Percentiles rank a stretch among this genome's conserved stretches.
Evolutionary conservation across 2,797 vertebrate species (phyloP).

Genomic region (Tragopan temminckii): DNA sequence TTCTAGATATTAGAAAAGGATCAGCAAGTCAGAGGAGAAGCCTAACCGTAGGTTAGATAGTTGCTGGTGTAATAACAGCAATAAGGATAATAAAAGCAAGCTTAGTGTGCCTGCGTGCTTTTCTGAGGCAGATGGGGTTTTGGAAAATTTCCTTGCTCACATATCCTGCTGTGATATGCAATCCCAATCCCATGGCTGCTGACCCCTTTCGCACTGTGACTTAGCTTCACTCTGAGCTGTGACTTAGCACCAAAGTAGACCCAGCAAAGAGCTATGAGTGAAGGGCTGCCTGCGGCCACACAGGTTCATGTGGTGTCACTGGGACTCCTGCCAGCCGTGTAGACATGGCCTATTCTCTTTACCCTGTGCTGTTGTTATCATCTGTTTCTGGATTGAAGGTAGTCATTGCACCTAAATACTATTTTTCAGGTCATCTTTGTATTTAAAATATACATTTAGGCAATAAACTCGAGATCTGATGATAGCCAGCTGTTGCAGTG

Average conservation of each 20-base stretch:
- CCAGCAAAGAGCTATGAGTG: neutral
- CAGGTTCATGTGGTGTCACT: neutral
- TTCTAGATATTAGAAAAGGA: neutral
- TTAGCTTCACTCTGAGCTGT: neutral
- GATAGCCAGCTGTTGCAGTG: neutral
- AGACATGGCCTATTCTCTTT: neutral
- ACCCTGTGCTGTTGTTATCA: neutral
- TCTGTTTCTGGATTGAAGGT: neutral
- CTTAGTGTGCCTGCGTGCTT: neutral
- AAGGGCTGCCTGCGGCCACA: neutral
- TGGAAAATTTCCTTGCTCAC: neutral
- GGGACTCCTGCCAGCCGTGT: neutral
- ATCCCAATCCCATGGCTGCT: accelerated
- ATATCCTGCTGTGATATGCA: neutral
- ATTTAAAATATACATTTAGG: neutral
- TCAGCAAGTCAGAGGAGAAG: neutral
- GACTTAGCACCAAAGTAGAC: neutral
- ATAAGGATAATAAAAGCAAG: neutral
- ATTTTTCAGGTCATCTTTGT: neutral
- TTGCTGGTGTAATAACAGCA: neutral
- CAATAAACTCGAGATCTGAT: neutral
- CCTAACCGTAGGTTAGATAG: neutral
- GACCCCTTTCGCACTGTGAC: neutral
- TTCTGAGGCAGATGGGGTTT: neutral
- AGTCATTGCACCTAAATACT: neutral